Evolutionary conservation across 2,113 vertebrate species (phyloP), one percentile per base, ranked within the genome.

Genomic region (Spermophilus dauricus): DNA sequence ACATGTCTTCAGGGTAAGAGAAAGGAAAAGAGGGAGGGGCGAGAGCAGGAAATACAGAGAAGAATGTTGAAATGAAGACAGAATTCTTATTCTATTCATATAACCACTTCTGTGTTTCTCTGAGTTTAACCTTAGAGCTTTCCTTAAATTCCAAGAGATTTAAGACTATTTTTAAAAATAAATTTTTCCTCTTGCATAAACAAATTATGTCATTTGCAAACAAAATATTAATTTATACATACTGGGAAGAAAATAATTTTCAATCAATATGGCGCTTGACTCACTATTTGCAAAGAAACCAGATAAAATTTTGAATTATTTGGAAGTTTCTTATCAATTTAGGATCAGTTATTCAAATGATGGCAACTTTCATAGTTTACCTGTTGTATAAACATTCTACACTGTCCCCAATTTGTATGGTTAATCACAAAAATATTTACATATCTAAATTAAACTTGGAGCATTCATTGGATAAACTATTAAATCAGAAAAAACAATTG

Each of bases 391-490:
- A 81, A 76, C 6, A 80, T 22, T 70, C 75, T 4, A 39, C 48
- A 39, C 86, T 81, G 90, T 82, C n/a, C 39, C 17, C n/a, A 24
- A 76, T 77, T 39, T 80, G 32, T 16, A 56, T 22, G 45, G 8
- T 92, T 93, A 78, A 67, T 53, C 61, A 13, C 28, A 34, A 18
- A 80, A 56, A 70, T 77, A 89, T 34, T 88, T 95, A 30, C 1
- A 84, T 51, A 1, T 91, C 82, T 85, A 78, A 92, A 90, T 3
- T 61, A 4, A 18, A 69, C n/a, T 97, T 92, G 77, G 13, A 45
- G 72, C 13, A 88, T 76, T 97, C 22, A 85, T 24, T 86, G n/a
- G 11, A 32, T 45, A 86, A 92, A 72, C 56, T 8, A 86, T 1
- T 72, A 39, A 80, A 58, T 58, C 1, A 77, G 70, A 42, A 95